Conservation (phyloP, 2,888 invertebrate species). For the Drosophila kambysellisi region DNA sequence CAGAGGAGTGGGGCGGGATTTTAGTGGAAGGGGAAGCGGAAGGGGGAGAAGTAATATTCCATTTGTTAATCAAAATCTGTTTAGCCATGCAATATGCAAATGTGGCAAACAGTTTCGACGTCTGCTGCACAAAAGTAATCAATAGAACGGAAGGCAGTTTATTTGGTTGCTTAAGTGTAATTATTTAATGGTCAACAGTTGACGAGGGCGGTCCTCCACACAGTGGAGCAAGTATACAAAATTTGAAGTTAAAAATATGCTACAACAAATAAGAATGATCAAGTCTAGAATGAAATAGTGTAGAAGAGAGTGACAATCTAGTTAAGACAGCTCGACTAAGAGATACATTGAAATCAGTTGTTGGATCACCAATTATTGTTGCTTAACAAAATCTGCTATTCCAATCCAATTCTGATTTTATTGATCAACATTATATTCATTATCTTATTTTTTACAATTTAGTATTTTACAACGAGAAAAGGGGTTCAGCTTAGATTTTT, state of each 20-base stretch:
- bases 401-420: background rate
- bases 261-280: too few species aligned
- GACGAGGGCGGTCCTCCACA: slow-evolving; percentile 2
- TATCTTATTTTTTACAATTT: background rate
- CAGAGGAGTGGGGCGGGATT: background rate
- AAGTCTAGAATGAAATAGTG: background rate
- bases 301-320: background rate
- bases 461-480: background rate
- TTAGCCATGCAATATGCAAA: slow-evolving; percentile 61
- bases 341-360: background rate
- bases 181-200: slow-evolving; percentile 62
- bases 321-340: rapidly evolving
- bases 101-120: slow-evolving; percentile 26
- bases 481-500: background rate
- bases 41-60: slow-evolving; percentile 14
- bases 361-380: too few species aligned
- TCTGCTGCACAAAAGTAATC: slow-evolving; percentile 55
- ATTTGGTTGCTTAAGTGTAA: slow-evolving; percentile 58
- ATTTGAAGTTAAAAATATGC: too few species aligned
- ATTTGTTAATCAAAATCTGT: slow-evolving; percentile 70
- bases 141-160: slow-evolving; percentile 68
- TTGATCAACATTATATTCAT: background rate
- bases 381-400: too few species aligned
- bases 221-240: slow-evolving; percentile 29
- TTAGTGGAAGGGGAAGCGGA: too few species aligned